Base-by-base conservation (phyloP, 1,140 invertebrate genomes). In the Zophobas atratus region DNA sequence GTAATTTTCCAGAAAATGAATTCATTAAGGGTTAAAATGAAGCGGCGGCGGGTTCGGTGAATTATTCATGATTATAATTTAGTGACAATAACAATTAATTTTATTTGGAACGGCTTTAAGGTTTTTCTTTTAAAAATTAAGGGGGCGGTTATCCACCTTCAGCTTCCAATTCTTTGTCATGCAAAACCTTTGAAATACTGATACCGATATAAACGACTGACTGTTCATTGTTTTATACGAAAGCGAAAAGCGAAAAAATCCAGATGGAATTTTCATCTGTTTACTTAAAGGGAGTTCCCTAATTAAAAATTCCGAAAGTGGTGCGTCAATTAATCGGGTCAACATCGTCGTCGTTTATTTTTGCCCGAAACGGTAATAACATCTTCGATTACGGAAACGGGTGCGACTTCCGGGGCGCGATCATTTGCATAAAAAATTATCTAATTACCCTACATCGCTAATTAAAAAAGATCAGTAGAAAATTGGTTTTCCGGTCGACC, bases 221-320 rank as follows among this genome's bases (percentile, higher is more conserved):
- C 20, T 20, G 8, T 60, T 35, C 4, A 60, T 60, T 60, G 56
- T 36, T 36, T 60, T 60, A 60, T 60, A 8, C 56, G 35, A 36
- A 60, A 33, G n/a, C n/a, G 20, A 38, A 67, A 67, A n/a, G 32
- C 2, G 33, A 60, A 60, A 60, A 60, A 60, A n/a, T 51, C n/a
- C 55, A 4, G 55, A 2, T 34, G 55, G 55, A 33, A 57, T 57
- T 57, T 63, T 6, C 39, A 43, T 67, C 43, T 67, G 60, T 67
- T 67, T 67, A 67, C 60, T 67, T 33, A 1, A 39, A n/a, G n/a
- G n/a, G 38, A 2, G n/a, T 6, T 32, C 8, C n/a, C 38, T 67
- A 43, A 67, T 67, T 67, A 67, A 67, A 67, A 67, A 67, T 43
- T 43, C 38, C 43, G 55, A 57, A 53, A 57, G 55, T 57, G 60